Evolutionary conservation across 2,113 vertebrate genomes (phyloP).

Genomic region (Macquaria australasica): DNA sequence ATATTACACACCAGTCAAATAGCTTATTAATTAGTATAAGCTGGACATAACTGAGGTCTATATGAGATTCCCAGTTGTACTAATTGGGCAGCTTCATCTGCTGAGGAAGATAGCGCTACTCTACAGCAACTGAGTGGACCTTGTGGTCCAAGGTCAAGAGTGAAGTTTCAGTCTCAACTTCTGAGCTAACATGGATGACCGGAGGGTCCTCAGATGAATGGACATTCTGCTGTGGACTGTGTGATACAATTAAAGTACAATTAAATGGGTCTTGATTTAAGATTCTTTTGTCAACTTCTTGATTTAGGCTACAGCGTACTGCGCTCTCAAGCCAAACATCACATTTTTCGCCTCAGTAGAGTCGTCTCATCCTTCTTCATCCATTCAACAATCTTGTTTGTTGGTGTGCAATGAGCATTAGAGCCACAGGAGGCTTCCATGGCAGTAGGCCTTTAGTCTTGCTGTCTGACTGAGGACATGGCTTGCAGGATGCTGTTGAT

Average conservation of each 20-base stretch:
- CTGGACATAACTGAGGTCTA: neutral
- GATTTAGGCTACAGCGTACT: neutral
- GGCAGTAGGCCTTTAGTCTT: neutral
- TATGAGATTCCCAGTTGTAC: neutral
- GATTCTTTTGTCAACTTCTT: neutral
- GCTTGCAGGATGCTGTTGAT: neutral
- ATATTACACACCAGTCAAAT: too few species aligned
- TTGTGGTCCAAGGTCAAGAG: neutral
- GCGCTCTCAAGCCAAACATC: neutral
- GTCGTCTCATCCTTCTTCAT: constrained; percentile 3
- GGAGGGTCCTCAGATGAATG: neutral
- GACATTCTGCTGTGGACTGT: neutral
- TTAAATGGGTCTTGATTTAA: neutral
- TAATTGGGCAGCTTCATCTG: neutral
- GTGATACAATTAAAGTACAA: neutral
- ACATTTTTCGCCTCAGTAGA: neutral
- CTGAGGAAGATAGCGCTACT: too few species aligned
- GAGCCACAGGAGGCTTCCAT: neutral
- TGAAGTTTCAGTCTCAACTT: neutral
- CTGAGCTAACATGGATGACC: neutral
- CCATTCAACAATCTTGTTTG: neutral
- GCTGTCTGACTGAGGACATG: neutral
- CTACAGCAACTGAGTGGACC: neutral
- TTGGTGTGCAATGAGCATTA: neutral
- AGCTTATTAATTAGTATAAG: neutral